Evolutionary conservation across 2,113 vertebrate genomes (phyloP).

Genomic region (Cyanocitta stelleri): DNA sequence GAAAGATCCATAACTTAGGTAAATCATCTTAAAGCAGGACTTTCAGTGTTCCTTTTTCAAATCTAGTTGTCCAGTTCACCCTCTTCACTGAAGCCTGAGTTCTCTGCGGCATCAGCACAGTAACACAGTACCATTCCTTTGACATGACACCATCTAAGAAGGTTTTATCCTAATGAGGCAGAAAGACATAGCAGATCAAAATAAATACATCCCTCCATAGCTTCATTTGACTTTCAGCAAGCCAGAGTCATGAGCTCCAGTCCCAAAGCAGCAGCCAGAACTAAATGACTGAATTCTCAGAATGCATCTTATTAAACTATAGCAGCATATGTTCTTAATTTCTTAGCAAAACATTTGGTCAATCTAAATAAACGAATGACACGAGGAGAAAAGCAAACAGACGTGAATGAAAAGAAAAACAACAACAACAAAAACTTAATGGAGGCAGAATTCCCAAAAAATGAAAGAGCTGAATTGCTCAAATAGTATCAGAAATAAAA

Average conservation of each 20-base stretch:
- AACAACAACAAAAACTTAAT: neutral
- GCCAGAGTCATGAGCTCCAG: neutral
- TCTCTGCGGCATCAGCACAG: neutral
- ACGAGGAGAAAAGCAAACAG: neutral
- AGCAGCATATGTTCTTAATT: constrained; percentile 6
- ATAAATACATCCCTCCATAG: neutral
- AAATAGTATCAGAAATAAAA: neutral
- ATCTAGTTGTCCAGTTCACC: neutral
- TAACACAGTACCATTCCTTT: neutral
- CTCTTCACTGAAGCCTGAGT: neutral
- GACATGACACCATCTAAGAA: neutral
- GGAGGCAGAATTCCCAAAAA: neutral
- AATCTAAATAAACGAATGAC: neutral
- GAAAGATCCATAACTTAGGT: neutral
- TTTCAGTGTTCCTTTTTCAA: neutral
- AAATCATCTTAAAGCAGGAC: neutral
- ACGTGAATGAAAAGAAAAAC: neutral
- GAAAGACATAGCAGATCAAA: neutral
- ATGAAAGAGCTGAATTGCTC: neutral
- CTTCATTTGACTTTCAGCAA: neutral
- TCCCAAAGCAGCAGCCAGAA: neutral
- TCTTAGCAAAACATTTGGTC: neutral
- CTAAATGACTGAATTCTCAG: neutral
- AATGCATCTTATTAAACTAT: neutral
- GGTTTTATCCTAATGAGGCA: neutral